Evolutionary conservation across 2,888 invertebrate genomes (phyloP).

Genomic region (Quadroppia sp.): DNA sequence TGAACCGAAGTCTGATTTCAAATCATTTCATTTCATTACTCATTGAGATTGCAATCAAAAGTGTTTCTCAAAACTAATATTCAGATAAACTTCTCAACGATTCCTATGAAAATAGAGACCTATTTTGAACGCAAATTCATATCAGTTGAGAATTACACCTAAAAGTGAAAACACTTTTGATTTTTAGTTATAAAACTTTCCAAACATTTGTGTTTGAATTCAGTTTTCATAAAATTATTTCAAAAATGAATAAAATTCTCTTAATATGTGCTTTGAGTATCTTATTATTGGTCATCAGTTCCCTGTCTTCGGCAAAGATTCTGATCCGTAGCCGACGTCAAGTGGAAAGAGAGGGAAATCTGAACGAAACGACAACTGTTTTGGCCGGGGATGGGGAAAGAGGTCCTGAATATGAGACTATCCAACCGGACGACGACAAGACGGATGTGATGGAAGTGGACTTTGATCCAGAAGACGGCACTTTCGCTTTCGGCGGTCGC

Average conservation of each 20-base stretch:
- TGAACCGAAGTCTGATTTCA: not conserved
- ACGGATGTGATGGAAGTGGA: conserved; percentile 35
- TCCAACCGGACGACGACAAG: not conserved
- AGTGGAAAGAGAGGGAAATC: conserved; percentile 15
- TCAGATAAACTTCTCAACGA: not conserved
- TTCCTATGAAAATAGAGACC: not conserved
- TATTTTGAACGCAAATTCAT: not conserved
- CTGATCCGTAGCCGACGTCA: conserved; percentile 3
- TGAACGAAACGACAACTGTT: conserved; percentile 9
- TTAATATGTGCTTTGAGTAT: not conserved
- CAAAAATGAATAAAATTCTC: not conserved
- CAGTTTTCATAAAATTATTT: not conserved
- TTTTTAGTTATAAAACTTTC: not conserved
- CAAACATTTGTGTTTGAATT: not conserved
- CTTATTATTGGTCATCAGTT: not conserved
- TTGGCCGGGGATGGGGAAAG: not conserved
- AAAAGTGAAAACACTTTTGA: not conserved
- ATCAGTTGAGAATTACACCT: not conserved
- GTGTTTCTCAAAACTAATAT: not conserved
- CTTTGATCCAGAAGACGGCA: conserved; percentile 20
- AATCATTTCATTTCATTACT: conserved; percentile 4
- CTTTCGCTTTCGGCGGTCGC: conserved; percentile 4
- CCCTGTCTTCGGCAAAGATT: not conserved
- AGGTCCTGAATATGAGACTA: not conserved
- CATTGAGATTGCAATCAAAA: not conserved